phyloP scores from a whole-genome alignment of 2,797 vertebrate species.

The Urosaurus nigricauda region DNA sequence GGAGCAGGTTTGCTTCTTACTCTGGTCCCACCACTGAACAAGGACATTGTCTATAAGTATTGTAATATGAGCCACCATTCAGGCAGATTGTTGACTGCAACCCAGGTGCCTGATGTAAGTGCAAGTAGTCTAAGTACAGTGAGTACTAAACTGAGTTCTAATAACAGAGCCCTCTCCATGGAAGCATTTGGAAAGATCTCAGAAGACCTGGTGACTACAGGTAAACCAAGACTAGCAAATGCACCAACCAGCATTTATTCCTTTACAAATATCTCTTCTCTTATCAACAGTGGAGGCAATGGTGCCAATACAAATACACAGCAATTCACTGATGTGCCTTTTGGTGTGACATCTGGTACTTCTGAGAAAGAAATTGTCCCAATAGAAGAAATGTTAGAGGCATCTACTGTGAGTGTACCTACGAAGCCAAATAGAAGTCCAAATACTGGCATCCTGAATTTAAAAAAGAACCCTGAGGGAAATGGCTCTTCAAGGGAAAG shows the following conservation, averaged over 20 bases:
- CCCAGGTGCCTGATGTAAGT: slow-evolving; percentile 20
- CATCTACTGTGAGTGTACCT: rapidly evolving
- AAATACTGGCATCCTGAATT: not conserved
- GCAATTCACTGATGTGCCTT: not conserved
- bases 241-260: not conserved
- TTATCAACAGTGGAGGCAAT: rapidly evolving
- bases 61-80: slow-evolving; percentile 74
- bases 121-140: slow-evolving; percentile 1
- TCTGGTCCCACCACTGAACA: slow-evolving; percentile 76
- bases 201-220: not conserved
- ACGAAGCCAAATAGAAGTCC: not conserved
- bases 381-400: not conserved
- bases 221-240: not conserved
- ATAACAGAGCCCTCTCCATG: slow-evolving; percentile 2
- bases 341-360: not conserved
- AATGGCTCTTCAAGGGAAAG: not conserved
- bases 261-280: rapidly evolving
- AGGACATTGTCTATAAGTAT: not conserved
- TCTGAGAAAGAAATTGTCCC: not conserved
- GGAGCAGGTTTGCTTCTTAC: slow-evolving; percentile 80
- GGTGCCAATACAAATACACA: not conserved
- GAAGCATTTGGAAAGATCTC: slow-evolving; percentile 21
- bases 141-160: not conserved
- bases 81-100: not conserved
- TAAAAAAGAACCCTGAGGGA: not conserved